phyloP scores from a whole-genome alignment of 2,113 vertebrate species.

The Callocephalon fimbriatum region DNA sequence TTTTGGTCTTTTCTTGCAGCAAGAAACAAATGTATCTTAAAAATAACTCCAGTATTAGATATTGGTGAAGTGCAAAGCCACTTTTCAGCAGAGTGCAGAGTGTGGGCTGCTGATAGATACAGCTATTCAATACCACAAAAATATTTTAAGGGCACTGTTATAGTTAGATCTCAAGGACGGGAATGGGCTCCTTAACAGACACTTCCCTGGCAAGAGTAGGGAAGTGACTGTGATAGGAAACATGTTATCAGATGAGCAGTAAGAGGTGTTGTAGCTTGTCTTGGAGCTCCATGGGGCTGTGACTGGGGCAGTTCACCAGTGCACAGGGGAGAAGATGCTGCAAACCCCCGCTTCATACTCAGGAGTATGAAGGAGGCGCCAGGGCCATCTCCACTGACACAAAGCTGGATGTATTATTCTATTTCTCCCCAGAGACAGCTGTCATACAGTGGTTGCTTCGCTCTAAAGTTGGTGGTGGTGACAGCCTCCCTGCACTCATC shows the following conservation, averaged over 20 bases:
- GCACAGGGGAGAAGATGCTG: rapidly evolving
- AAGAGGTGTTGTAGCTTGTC: neutral
- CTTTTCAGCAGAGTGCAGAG: neutral
- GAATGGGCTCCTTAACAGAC: neutral
- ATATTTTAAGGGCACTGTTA: neutral
- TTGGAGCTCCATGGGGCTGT: neutral
- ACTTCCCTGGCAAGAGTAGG: neutral
- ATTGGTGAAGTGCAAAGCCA: neutral
- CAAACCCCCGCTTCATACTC: neutral
- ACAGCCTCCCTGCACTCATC: rapidly evolving
- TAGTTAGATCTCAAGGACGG: rapidly evolving
- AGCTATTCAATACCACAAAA: neutral
- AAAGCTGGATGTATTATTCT: neutral
- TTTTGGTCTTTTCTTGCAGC: constrained; percentile 30
- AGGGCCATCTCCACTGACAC: neutral
- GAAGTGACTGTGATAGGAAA: neutral
- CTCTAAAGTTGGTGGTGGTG: rapidly evolving
- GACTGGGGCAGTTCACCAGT: neutral
- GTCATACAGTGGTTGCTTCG: neutral
- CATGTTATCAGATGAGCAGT: neutral
- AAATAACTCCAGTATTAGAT: neutral
- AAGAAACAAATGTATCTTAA: neutral
- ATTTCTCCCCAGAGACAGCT: neutral
- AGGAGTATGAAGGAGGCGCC: neutral
- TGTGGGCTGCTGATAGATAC: neutral